phyloP scores from a whole-genome alignment of 1,140 invertebrate genomes.

The Diabrotica undecimpunctata region DNA sequence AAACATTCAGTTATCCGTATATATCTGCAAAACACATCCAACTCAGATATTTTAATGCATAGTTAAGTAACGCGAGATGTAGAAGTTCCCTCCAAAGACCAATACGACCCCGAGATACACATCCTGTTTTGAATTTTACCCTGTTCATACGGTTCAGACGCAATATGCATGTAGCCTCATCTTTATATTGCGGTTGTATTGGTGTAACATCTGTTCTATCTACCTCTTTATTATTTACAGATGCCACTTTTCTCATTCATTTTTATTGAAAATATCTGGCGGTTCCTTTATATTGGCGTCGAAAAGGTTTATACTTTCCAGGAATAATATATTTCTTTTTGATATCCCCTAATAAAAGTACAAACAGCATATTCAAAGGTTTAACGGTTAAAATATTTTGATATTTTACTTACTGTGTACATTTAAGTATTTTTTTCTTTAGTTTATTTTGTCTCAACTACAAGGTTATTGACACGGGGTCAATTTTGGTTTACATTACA shows the following conservation, averaged over 20 bases:
- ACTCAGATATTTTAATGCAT: constrained; percentile 37
- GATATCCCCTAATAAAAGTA: no score
- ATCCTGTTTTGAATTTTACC: constrained; percentile 28
- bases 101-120: constrained; percentile 32
- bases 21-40: constrained; percentile 18
- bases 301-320: neutral
- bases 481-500: no score
- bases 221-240: constrained; percentile 19
- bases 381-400: no score
- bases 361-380: no score
- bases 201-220: constrained; percentile 21
- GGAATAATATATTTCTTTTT: no score
- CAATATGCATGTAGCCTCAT: constrained; percentile 24
- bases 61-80: constrained; percentile 33
- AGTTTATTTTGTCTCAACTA: no score
- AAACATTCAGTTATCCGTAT: constrained; percentile 21
- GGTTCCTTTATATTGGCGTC: neutral
- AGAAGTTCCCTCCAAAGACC: constrained; percentile 34
- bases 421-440: no score
- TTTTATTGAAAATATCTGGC: constrained; percentile 9
- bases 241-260: constrained; percentile 11
- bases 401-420: no score
- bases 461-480: no score
- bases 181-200: constrained; percentile 22
- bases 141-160: constrained; percentile 26